A percentile compares a stretch with the other conserved stretches of the same genome.
Evolutionary conservation across 1,140 invertebrate genomes (phyloP).

Genomic region (Metaphire vulgaris): DNA sequence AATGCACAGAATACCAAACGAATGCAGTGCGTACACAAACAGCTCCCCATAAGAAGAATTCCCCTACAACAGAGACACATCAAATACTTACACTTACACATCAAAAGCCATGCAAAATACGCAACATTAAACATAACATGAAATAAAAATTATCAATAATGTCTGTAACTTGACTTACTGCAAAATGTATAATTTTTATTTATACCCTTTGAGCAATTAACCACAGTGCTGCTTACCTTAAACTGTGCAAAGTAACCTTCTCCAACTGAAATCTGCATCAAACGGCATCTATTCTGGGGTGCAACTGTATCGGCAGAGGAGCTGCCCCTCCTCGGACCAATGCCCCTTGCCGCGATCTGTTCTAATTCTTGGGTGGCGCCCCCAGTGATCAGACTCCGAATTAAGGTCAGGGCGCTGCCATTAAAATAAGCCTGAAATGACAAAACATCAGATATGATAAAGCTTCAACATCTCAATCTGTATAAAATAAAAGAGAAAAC

Average conservation of each 20-base stretch:
- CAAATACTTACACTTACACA: too few relatives aligned
- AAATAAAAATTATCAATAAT: too few relatives aligned
- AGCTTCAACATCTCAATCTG: too few relatives aligned
- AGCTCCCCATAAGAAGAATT: conserved; percentile 36
- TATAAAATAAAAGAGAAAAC: too few relatives aligned
- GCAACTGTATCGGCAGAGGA: conserved; percentile 89
- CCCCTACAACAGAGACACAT: conserved; percentile 44
- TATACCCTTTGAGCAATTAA: too few relatives aligned
- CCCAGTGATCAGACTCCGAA: conserved; percentile 36
- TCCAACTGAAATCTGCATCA: conserved; percentile 93
- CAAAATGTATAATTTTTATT: too few relatives aligned
- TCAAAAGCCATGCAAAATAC: too few relatives aligned
- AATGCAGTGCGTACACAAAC: conserved; percentile 20
- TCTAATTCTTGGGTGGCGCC: conserved; percentile 37
- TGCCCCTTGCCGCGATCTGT: conserved; percentile 37
- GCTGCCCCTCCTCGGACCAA: conserved; percentile 66
- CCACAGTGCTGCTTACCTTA: conserved; percentile 64
- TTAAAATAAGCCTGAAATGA: conserved; percentile 33
- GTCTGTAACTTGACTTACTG: too few relatives aligned
- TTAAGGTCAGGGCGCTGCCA: conserved; percentile 33
- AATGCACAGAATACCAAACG: conserved; percentile 22
- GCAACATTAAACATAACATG: too few relatives aligned
- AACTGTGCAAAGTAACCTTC: conserved; percentile 94
- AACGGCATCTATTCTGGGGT: conserved; percentile 86
- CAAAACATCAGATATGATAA: too few relatives aligned